Conservation (phyloP, 2,888 invertebrate species). For the Sussaba pulchella region DNA sequence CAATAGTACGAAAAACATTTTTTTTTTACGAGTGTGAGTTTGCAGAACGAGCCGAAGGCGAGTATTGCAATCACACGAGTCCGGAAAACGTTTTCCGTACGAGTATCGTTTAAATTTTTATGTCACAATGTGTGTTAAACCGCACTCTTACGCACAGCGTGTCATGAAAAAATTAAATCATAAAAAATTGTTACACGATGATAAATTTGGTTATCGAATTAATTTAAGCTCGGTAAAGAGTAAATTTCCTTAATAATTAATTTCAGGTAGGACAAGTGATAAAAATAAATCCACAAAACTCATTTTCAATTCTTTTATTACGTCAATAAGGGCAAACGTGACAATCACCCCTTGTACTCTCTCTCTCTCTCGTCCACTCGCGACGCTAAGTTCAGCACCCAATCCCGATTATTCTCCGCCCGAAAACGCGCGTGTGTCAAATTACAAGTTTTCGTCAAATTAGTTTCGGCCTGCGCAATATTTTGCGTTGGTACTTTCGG, state of each 20-base stretch:
- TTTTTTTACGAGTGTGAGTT: no score
- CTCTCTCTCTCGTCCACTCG: slow-evolving; percentile 20
- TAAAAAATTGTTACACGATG: no score
- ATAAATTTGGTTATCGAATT: no score
- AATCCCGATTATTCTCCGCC: slow-evolving; percentile 17
- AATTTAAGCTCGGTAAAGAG: neutral
- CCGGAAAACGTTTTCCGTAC: no score
- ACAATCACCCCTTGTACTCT: slow-evolving; percentile 53
- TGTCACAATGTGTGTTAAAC: no score
- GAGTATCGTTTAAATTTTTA: no score
- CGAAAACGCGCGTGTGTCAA: slow-evolving; percentile 47
- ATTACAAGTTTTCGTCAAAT: slow-evolving; percentile 49
- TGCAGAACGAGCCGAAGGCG: no score
- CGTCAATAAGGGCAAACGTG: slow-evolving; percentile 62
- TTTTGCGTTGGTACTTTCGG: slow-evolving; percentile 33
- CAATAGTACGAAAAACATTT: no score
- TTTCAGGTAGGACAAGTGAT: neutral
- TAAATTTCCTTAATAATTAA: no score
- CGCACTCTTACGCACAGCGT: no score
- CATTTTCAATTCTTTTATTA: slow-evolving; percentile 66
- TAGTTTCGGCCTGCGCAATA: slow-evolving; percentile 11
- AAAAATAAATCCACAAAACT: slow-evolving; percentile 30
- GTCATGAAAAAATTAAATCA: no score
- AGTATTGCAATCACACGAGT: no score
- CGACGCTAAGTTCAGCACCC: slow-evolving; percentile 40